Base-by-base conservation (phyloP, 2,888 invertebrate genomes). In the Drosophila siamana region DNA sequence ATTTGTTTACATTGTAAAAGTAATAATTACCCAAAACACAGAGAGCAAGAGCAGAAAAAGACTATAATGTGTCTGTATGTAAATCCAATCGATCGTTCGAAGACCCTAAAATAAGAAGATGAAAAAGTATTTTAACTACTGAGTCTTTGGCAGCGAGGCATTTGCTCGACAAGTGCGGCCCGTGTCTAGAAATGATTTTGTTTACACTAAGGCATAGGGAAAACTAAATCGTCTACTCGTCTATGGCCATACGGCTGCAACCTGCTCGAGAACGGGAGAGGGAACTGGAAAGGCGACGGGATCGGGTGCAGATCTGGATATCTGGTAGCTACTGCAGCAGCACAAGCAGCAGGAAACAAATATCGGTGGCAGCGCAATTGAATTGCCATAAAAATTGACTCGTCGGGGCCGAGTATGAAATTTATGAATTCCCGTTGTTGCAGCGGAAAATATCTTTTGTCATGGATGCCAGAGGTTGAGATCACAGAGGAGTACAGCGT, bases 21-120 rank as follows among this genome's bases (percentile, higher is more conserved):
- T 87, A 90, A 90, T 90, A 90, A 90, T 89, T 90, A 89, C 82
- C 88, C 83, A 74, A 83, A 79, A 82, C 60, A 72, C 60, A 40
- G 50, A 56, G 70, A 75, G 76, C 28, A 51, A 13, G 19, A 11
- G 22, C 26, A 73, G 75, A 70, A 66, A 54, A 81, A 84, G 47
- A 50, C 40, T 48, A 76, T 87, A 84, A 78, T 84, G 72, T 73
- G 47, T n/a, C 56, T 33, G 41, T 19, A 13, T 38, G 41, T 57
- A 30, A 40, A 61, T 16, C 8, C 54, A 16, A 73, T 69, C 64
- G 64, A 75, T 68, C 48, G 47, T 16, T 8, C 22, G 22, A 46
- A 54, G 48, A 51, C 40, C 60, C 40, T 51, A 30, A 43, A 52
- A 28, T 28, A 44, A 46, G 52, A 30, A 28, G 36, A 60, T 15